These are phyloP conservation scores for Drosophila leontia DNA, from an alignment of 1,140 invertebrate genomes.

Conservation along the genomic window DNA sequence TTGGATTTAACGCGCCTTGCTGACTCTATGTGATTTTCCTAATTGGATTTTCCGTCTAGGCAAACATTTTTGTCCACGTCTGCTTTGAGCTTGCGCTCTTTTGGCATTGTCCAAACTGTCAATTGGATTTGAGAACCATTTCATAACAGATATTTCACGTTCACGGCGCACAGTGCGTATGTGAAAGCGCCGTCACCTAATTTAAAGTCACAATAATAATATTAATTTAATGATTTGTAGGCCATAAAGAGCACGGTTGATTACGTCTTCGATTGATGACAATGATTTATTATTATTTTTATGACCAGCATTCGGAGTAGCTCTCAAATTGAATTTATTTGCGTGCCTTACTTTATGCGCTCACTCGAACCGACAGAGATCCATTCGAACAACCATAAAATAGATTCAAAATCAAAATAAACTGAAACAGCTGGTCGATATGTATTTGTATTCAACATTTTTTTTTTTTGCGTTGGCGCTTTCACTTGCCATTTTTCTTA, in stretches of 20 bases:
- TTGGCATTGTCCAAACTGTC: constrained; percentile 41
- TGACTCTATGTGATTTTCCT: constrained; percentile 45
- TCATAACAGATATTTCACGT: constrained; percentile 27
- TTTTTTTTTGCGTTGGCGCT: constrained; percentile 56
- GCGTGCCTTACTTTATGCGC: constrained; percentile 20
- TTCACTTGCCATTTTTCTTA: constrained; percentile 63
- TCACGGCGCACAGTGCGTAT: background rate
- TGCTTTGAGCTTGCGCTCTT: constrained; percentile 14
- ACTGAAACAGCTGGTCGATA: constrained; percentile 41
- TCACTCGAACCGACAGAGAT: constrained; percentile 6
- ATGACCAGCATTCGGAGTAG: constrained; percentile 33
- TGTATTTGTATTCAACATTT: constrained; percentile 34
- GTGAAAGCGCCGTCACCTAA: constrained; percentile 20
- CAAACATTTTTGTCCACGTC: constrained; percentile 20
- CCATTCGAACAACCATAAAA: constrained; percentile 42
- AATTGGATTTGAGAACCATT: constrained; percentile 52
- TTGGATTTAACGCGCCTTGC: constrained; percentile 26
- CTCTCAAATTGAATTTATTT: constrained; percentile 52
- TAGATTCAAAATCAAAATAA: constrained; percentile 58
- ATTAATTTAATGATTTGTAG: constrained; percentile 33
- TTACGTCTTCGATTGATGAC: constrained; percentile 47
- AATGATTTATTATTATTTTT: constrained; percentile 56
- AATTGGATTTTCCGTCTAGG: constrained; percentile 57
- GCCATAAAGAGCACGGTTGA: constrained; percentile 17
- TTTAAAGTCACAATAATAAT: constrained; percentile 32